Base-by-base conservation (phyloP, 2,888 invertebrate genomes). In the Erebia ligea region DNA sequence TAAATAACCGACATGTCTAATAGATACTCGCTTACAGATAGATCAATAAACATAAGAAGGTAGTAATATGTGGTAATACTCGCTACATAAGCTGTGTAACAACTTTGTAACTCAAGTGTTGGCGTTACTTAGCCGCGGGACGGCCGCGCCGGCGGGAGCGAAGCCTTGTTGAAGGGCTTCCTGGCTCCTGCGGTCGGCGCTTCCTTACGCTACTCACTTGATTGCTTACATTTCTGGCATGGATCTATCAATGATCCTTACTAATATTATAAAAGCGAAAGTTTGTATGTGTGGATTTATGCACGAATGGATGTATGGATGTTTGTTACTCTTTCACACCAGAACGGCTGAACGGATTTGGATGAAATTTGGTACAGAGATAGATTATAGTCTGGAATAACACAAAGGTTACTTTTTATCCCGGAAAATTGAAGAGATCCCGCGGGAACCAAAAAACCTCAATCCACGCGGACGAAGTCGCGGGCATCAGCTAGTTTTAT, bases 101-200 rank as follows among this genome's bases (percentile, higher is more conserved):
- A 76, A 74, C 77, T 78, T 77, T 78, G 78, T 78, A 79, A 80
- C 75, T 69, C 74, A 80, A 79, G 76, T 71, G 62, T 67, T 15
- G 17, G 40, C 69, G 82, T 34, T 34, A 81, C 79, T 76, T 79
- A 77, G 81, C 80, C 79, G 80, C 82, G 81, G 78, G 80, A 80
- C 79, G 76, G 74, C 78, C 69, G 68, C 75, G 74, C 78, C 69
- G 68, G 59, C 78, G 67, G 58, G 79, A 79, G 82, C 82, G 82
- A 82, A 84, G 82, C 82, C 82, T 79, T 68, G 75, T 69, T 58
- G 84, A 84, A 80, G 79, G 92, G 92, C 90, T 92, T 92, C 92
- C 85, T 91, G 92, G 82, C 92, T 92, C 92, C 85, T 91, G 92
- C 82, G 92, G 92, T 92, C 85, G 79, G 73, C 77, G 78, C 84